Conservation (phyloP, 1,140 invertebrate species). For the Penaeus indicus region DNA sequence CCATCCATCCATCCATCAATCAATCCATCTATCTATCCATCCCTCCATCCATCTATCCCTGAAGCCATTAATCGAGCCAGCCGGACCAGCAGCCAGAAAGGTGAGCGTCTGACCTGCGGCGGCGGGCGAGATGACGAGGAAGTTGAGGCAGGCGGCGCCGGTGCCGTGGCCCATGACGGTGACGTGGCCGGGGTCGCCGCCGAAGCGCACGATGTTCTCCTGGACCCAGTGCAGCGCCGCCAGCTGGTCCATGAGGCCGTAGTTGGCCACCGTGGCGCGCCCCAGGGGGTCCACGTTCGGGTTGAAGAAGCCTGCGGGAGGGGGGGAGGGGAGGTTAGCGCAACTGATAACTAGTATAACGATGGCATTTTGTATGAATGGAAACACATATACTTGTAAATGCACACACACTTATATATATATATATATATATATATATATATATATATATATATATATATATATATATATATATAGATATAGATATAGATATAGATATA, state of each 20-base stretch:
- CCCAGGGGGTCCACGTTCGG: constrained; percentile 34
- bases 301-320: constrained; percentile 3
- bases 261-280: constrained; percentile 65
- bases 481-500: too few relatives aligned
- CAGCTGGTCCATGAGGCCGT: constrained; percentile 69
- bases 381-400: not conserved
- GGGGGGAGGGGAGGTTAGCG: not conserved
- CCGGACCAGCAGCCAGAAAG: not conserved
- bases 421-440: not conserved
- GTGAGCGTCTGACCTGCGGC: constrained; percentile 75
- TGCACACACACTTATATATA: not conserved
- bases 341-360: not conserved
- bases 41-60: too few relatives aligned
- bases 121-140: constrained; percentile 88
- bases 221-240: constrained; percentile 68
- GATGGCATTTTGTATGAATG: not conserved
- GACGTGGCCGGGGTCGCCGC: constrained; percentile 85
- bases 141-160: constrained; percentile 91
- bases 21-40: too few relatives aligned
- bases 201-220: constrained; percentile 86
- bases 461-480: too few relatives aligned
- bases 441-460: too few relatives aligned
- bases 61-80: too few relatives aligned
- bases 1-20: too few relatives aligned
- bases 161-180: constrained; percentile 95